Conservation (phyloP, 2,113 vertebrate species). For the Xyliphius kryptos region DNA sequence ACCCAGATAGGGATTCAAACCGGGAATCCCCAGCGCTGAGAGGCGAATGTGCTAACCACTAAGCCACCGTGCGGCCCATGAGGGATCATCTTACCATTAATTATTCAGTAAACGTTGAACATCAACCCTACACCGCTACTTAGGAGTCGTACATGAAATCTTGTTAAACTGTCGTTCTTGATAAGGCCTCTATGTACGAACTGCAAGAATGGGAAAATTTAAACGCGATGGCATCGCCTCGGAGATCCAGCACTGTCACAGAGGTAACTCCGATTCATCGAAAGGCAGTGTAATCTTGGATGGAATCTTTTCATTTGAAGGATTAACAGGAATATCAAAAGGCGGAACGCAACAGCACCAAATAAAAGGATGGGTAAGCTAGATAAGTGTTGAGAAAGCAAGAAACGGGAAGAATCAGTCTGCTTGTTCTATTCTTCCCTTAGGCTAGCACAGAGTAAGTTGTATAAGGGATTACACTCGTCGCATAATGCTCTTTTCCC, state of each 20-base stretch:
- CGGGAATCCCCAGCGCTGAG: too few species aligned
- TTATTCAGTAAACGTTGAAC: too few species aligned
- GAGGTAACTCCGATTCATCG: slow-evolving; percentile 52
- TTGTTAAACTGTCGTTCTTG: slow-evolving; percentile 16
- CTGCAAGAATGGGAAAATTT: slow-evolving; percentile 30
- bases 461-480: slow-evolving; percentile 67
- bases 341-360: slow-evolving; percentile 59
- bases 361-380: slow-evolving; percentile 55
- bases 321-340: slow-evolving; percentile 69
- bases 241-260: slow-evolving; percentile 39
- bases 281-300: slow-evolving; percentile 56
- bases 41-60: too few species aligned
- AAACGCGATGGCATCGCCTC: slow-evolving; percentile 43
- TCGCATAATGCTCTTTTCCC: slow-evolving; percentile 64
- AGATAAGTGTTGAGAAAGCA: slow-evolving; percentile 55
- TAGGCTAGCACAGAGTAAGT: slow-evolving; percentile 64
- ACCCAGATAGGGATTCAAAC: too few species aligned
- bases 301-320: slow-evolving; percentile 64
- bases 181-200: slow-evolving; percentile 17
- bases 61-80: too few species aligned
- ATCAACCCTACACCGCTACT: not conserved
- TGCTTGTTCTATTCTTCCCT: slow-evolving; percentile 53
- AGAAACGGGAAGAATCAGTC: slow-evolving; percentile 52
- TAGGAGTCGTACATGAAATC: slow-evolving; percentile 20
- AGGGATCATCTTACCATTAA: too few species aligned